phyloP scores from a whole-genome alignment of 2,888 invertebrate genomes.

The Pinctada fucata region DNA sequence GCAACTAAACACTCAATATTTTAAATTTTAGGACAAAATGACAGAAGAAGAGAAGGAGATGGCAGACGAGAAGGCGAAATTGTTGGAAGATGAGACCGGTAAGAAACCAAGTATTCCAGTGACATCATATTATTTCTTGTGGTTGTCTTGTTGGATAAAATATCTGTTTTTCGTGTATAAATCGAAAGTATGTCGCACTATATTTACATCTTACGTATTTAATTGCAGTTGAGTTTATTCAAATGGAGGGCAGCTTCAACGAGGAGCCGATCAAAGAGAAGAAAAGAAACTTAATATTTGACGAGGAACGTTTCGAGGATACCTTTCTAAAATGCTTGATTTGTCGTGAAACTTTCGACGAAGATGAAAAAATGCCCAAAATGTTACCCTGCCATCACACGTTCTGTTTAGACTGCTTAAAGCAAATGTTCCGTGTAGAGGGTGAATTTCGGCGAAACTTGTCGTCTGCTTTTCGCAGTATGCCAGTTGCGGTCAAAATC shows the following conservation, averaged over 20 bases:
- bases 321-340: slow-evolving; percentile 74
- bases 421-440: slow-evolving; percentile 73
- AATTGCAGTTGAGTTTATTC: neutral
- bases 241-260: slow-evolving; percentile 21
- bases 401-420: slow-evolving; percentile 75
- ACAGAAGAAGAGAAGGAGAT: too few relatives aligned
- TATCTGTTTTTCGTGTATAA: too few relatives aligned
- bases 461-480: slow-evolving; percentile 66
- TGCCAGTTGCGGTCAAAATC: slow-evolving; percentile 71
- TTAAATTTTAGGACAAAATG: too few relatives aligned
- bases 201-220: too few relatives aligned
- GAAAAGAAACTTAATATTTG: slow-evolving; percentile 66
- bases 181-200: too few relatives aligned
- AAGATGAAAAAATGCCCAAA: slow-evolving; percentile 74
- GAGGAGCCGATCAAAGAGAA: slow-evolving; percentile 12
- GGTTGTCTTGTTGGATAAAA: too few relatives aligned
- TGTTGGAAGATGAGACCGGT: too few relatives aligned
- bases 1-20: too few relatives aligned
- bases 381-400: slow-evolving; percentile 76
- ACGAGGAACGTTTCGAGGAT: slow-evolving; percentile 70
- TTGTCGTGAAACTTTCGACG: slow-evolving; percentile 74
- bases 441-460: slow-evolving; percentile 69
- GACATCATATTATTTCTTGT: too few relatives aligned
- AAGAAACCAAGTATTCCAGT: too few relatives aligned
- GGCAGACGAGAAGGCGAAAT: too few relatives aligned